phyloP scores from a whole-genome alignment of 2,888 invertebrate species.

The Brachylomia viminalis region DNA sequence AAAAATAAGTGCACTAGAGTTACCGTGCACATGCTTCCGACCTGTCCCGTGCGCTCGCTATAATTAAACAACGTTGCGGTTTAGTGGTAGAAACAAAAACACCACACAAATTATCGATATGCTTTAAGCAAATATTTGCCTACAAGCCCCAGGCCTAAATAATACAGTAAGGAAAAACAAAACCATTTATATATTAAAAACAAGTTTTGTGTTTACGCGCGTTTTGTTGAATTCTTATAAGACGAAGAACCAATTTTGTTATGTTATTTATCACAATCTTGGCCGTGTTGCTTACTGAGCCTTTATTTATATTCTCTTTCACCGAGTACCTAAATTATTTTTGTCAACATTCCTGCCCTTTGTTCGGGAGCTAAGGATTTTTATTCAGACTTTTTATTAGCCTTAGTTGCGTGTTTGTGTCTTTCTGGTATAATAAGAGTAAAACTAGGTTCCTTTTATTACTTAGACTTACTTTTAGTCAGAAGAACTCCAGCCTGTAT shows the following conservation, averaged over 20 bases:
- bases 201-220: background rate
- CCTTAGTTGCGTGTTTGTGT: constrained; percentile 19
- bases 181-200: background rate
- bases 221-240: background rate
- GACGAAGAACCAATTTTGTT: background rate
- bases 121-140: background rate
- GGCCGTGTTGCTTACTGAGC: constrained; percentile 10
- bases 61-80: no score
- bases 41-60: no score
- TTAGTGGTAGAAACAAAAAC: no score
- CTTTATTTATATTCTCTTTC: constrained; percentile 24
- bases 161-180: background rate
- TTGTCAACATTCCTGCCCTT: constrained; percentile 20
- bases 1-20: no score
- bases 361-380: constrained; percentile 39
- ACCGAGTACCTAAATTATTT: constrained; percentile 30
- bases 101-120: background rate
- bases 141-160: background rate
- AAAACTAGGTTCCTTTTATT: constrained; percentile 19
- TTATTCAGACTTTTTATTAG: constrained; percentile 43
- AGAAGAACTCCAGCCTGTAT: no score
- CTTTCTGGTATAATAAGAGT: constrained; percentile 1
- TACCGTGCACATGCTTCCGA: no score
- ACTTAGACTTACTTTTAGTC: no score
- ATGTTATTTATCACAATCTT: constrained; percentile 3